Conservation (phyloP, 2,113 vertebrate genomes). For the Poecile atricapillus region DNA sequence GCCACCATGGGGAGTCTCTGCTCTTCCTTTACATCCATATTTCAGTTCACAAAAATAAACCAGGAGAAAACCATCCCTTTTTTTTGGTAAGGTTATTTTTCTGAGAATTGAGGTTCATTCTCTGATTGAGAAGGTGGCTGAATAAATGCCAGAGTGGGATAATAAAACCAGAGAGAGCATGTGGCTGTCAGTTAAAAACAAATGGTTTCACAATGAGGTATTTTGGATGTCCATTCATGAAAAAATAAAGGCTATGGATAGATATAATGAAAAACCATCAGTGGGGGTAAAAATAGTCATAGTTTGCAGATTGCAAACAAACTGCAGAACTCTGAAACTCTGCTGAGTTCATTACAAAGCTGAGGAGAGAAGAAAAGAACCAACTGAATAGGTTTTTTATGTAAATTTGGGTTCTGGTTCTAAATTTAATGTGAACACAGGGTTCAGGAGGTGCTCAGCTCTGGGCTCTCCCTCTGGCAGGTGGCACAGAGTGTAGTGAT, state of each 20-base stretch:
- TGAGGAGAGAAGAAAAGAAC: neutral
- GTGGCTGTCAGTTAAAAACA: neutral
- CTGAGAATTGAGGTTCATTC: neutral
- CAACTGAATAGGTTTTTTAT: neutral
- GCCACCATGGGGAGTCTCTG: neutral
- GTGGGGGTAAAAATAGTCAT: neutral
- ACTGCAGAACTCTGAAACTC: neutral
- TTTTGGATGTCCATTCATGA: neutral
- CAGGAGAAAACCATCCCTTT: neutral
- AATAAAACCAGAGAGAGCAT: neutral
- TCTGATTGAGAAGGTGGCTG: neutral
- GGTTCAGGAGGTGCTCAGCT: neutral
- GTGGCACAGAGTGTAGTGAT: rapidly evolving
- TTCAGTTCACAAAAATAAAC: neutral
- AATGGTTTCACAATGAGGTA: neutral
- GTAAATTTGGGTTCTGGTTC: neutral
- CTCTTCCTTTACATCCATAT: neutral
- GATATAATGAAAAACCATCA: neutral
- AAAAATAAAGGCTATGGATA: neutral
- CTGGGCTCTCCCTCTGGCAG: neutral
- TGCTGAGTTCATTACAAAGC: neutral
- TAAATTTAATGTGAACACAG: neutral
- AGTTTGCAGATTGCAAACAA: neutral
- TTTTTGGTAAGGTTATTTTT: neutral
- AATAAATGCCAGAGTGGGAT: neutral